Base-by-base conservation (phyloP, 2,113 vertebrate species). In the Pleuronectes platessa region DNA sequence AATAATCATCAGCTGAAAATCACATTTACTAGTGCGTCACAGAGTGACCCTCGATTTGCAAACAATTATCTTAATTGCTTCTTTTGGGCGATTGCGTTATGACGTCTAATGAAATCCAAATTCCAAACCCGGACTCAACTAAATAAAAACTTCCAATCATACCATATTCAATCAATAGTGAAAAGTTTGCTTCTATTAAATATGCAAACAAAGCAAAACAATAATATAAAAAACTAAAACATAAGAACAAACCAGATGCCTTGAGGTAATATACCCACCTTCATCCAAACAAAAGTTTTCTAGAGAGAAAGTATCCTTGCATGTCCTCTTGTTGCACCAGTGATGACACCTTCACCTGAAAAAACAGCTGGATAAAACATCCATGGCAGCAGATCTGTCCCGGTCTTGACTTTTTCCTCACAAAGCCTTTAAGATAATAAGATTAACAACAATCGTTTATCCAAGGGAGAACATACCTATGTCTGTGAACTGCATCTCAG, bases 401-500 rank as follows among this genome's bases (percentile, higher is more conserved):
- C 26, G 58, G 40, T 68, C 27, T 83, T 59, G 49, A 67, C 23
- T 66, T 66, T 61, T 86, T 76, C 78, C 61, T 59, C 27, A 73
- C 66, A 90, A 91, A 92, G 84, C 66, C 73, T 74, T 79, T 40
- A 58, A 86, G 80, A 87, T 89, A 74, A 84, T 40, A 58, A 86
- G 80, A 87, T 89, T 76, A 84, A 61, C 49, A 87, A 73, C 63
- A 81, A 88, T 79, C 6, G 1, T 76, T 78, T 75, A 78, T 70
- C 73, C 76, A 80, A 76, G 74, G 45, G 53, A 81, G 70, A 82
- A 61, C 31, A 69, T 68, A 78, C 62, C 75, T 71, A 73, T 40
- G 73, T 88, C 79, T 60, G 58, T 67, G 59, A 68, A 74, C 74
- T 76, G 77, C 72, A 66, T 86, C 86, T 69, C 74, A 47, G 78